Evolutionary conservation across 2,113 vertebrate species (phyloP).

Genomic region (Melozone crissalis): DNA sequence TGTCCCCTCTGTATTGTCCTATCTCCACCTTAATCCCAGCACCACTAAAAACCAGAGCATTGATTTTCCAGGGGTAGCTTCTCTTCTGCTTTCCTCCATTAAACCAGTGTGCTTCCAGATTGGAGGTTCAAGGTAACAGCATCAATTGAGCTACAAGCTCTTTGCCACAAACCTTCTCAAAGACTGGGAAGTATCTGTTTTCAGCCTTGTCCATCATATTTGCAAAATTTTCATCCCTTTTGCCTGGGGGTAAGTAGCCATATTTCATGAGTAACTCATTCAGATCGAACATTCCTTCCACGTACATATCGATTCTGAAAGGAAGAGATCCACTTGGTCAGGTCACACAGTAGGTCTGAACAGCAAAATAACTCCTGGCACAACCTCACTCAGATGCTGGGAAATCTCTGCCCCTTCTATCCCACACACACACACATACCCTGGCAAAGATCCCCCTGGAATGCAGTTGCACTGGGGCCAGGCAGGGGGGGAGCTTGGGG

Average conservation of each 20-base stretch:
- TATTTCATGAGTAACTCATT: constrained; percentile 62
- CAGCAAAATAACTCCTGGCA: not conserved
- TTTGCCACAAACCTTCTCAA: constrained; percentile 79
- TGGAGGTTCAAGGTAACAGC: not conserved
- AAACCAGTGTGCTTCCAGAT: not conserved
- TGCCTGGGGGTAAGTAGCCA: not conserved
- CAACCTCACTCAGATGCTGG: not conserved
- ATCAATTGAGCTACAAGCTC: not conserved
- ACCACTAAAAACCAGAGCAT: too few relatives aligned
- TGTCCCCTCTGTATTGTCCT: not conserved
- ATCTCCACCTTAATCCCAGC: not conserved
- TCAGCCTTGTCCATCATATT: constrained; percentile 65
- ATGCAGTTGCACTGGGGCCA: not conserved
- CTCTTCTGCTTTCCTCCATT: not conserved
- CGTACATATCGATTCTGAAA: constrained; percentile 85
- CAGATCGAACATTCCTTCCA: constrained; percentile 75
- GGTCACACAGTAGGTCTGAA: not conserved
- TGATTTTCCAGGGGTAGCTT: not conserved
- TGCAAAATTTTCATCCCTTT: constrained; percentile 56
- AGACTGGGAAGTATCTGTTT: constrained; percentile 80
- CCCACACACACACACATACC: not conserved
- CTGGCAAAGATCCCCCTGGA: not conserved
- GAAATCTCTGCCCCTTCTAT: not conserved
- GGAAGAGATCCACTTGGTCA: not conserved
- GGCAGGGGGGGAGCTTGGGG: rapidly evolving